phyloP scores from a whole-genome alignment of 2,888 invertebrate genomes.

The Melanotus villosus region DNA sequence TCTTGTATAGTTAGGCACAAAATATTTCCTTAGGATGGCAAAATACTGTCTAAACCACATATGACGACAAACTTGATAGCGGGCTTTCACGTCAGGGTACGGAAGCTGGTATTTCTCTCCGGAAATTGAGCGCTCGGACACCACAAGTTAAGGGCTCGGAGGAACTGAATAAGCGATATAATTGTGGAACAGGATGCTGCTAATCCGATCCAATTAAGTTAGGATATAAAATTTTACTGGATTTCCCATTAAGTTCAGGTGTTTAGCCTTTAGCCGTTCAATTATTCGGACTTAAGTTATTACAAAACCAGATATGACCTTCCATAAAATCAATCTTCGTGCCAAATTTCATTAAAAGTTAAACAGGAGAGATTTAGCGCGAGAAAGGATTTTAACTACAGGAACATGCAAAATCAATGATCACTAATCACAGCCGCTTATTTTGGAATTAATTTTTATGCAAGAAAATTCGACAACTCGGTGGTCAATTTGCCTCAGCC shows the following conservation, averaged over 20 bases:
- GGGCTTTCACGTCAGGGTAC: slow-evolving; percentile 34
- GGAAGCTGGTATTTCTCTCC: slow-evolving; percentile 46
- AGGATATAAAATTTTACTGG: slow-evolving; percentile 32
- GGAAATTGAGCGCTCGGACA: slow-evolving; percentile 49
- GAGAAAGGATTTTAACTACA: no score
- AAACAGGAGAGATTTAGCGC: no score
- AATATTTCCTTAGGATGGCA: slow-evolving; percentile 24
- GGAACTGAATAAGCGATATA: slow-evolving; percentile 45
- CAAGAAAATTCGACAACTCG: no score
- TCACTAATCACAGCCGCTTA: no score
- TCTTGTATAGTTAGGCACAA: not conserved
- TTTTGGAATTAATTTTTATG: no score
- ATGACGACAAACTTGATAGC: slow-evolving; percentile 34
- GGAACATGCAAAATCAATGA: no score
- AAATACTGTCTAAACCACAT: slow-evolving; percentile 28
- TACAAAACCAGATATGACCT: not conserved
- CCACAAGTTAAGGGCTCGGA: slow-evolving; percentile 41
- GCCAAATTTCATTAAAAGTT: not conserved
- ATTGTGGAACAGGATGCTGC: slow-evolving; percentile 40
- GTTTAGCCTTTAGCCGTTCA: slow-evolving; percentile 19
- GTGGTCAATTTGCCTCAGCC: no score
- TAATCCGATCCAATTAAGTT: slow-evolving; percentile 39
- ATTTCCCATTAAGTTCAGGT: slow-evolving; percentile 25
- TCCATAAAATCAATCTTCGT: not conserved
- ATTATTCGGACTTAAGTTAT: slow-evolving; percentile 19